phyloP scores from a whole-genome alignment of 1,140 invertebrate species.

The Adoxophyes honmai region DNA sequence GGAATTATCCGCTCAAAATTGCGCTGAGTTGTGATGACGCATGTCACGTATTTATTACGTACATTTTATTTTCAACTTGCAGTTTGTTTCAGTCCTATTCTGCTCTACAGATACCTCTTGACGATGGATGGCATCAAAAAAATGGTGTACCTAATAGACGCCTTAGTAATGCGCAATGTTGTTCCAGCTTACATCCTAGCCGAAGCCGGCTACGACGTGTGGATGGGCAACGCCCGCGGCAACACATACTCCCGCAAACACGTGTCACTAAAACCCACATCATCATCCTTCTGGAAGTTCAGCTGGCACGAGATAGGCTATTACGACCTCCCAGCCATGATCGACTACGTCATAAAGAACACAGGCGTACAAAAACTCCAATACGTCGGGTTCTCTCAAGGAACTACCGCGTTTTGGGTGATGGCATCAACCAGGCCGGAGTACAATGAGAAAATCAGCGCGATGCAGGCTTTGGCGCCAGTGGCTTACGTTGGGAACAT shows the following conservation, averaged over 20 bases:
- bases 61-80: too few species aligned
- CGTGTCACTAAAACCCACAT: conserved; percentile 62
- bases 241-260: conserved; percentile 80
- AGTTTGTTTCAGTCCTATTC: too few species aligned
- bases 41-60: too few species aligned
- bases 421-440: conserved; percentile 80
- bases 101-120: too few species aligned
- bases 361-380: conserved; percentile 74
- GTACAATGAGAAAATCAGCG: conserved; percentile 81
- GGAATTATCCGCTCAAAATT: too few species aligned
- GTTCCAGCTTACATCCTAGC: conserved; percentile 79
- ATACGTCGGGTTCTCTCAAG: conserved; percentile 80
- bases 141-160: too few species aligned
- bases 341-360: conserved; percentile 82
- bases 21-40: too few species aligned
- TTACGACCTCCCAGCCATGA: conserved; percentile 87
- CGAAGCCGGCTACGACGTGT: conserved; percentile 83
- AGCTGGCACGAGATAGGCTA: conserved; percentile 85
- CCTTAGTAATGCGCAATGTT: not conserved
- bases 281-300: conserved; percentile 81
- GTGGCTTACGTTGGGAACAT: conserved; percentile 83
- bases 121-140: too few species aligned
- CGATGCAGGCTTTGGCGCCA: conserved; percentile 85
- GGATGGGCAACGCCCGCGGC: conserved; percentile 83
- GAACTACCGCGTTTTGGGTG: conserved; percentile 81